Percentiles rank a stretch among this genome's conserved stretches.
Evolutionary conservation across 2,113 vertebrate species (phyloP).

Genomic region (Salvelinus fontinalis): DNA sequence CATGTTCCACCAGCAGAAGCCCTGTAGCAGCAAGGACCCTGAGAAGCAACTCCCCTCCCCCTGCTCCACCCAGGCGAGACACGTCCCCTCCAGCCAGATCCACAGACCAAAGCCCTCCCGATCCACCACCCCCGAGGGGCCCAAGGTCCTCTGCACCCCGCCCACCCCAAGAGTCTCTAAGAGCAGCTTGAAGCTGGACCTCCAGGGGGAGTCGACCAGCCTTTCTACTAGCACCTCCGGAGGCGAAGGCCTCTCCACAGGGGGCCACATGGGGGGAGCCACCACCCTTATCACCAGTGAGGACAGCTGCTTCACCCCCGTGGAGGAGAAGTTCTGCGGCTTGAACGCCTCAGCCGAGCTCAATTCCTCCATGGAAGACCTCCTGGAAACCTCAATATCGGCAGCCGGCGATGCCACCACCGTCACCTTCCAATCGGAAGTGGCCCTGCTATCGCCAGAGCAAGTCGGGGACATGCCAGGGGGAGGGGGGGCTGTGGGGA

Average conservation of each 20-base stretch:
- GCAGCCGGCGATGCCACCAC: constrained; percentile 72
- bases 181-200: constrained; percentile 77
- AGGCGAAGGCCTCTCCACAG: constrained; percentile 18
- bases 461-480: constrained; percentile 54
- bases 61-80: constrained; percentile 81
- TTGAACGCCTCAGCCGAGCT: constrained; percentile 83
- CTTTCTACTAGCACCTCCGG: neutral
- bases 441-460: constrained; percentile 85
- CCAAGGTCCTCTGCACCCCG: constrained; percentile 61
- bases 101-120: constrained; percentile 86
- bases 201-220: constrained; percentile 57
- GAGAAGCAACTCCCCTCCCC: constrained; percentile 82
- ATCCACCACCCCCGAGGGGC: constrained; percentile 59
- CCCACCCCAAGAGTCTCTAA: constrained; percentile 39
- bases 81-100: constrained; percentile 75
- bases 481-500: constrained; percentile 65
- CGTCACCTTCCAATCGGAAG: constrained; percentile 88
- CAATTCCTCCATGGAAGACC: constrained; percentile 87
- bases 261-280: constrained; percentile 1
- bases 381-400: constrained; percentile 80
- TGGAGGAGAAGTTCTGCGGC: constrained; percentile 77
- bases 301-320: constrained; percentile 83
- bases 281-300: constrained; percentile 80
- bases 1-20: constrained; percentile 79
- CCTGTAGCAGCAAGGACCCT: constrained; percentile 71